Conservation (phyloP, 2,797 vertebrate genomes). For the Zalophus californianus region DNA sequence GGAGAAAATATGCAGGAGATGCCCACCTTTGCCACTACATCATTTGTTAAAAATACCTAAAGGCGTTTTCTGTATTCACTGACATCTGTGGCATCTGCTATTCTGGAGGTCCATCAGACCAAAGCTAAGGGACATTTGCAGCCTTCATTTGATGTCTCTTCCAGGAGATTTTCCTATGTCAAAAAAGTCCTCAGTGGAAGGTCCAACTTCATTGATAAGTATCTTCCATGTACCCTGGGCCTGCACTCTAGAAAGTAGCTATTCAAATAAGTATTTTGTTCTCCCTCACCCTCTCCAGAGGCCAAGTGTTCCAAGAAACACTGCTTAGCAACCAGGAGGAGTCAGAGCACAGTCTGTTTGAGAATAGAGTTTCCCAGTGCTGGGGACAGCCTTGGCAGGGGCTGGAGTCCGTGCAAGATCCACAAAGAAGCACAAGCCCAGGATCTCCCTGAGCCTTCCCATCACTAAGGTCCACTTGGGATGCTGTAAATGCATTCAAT, state of each 20-base stretch:
- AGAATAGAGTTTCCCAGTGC: slow-evolving; percentile 76
- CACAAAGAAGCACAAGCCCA: slow-evolving; percentile 76
- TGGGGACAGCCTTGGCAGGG: slow-evolving; percentile 67
- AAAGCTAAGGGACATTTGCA: neutral
- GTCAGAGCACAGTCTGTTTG: slow-evolving; percentile 78
- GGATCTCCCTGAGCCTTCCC: slow-evolving; percentile 75
- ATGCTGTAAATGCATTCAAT: slow-evolving; percentile 70
- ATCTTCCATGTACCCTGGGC: slow-evolving; percentile 71
- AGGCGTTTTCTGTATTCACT: neutral
- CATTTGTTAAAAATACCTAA: neutral
- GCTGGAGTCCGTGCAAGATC: slow-evolving; percentile 76
- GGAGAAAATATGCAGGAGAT: neutral
- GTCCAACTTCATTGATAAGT: slow-evolving; percentile 73
- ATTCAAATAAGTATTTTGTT: slow-evolving; percentile 74
- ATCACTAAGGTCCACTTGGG: slow-evolving; percentile 77
- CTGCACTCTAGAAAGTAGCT: slow-evolving; percentile 62
- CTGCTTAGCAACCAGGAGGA: slow-evolving; percentile 78
- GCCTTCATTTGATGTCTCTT: neutral
- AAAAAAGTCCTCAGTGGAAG: slow-evolving; percentile 60
- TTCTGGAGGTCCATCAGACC: neutral
- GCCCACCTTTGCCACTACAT: neutral
- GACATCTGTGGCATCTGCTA: neutral
- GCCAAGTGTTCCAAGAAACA: slow-evolving; percentile 70
- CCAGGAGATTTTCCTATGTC: slow-evolving; percentile 30
- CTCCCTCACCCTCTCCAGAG: slow-evolving; percentile 67